Base-by-base conservation (phyloP, 1,140 invertebrate species). In the Macrobrachium nipponense region DNA sequence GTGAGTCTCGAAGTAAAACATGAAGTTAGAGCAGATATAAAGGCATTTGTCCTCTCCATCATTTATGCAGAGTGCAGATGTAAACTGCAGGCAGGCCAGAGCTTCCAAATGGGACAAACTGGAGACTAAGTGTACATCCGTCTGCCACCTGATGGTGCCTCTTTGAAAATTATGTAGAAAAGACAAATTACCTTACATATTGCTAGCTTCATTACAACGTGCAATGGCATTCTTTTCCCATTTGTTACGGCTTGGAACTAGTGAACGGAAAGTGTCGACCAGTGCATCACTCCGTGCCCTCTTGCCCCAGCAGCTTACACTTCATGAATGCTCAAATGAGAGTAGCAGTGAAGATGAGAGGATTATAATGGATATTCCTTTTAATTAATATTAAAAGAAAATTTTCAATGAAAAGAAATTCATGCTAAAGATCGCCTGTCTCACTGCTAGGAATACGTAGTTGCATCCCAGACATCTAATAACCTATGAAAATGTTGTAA, bases 11-110 rank as follows among this genome's bases (percentile, higher is more conserved):
- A 61, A n/a, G 59, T 62, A 36, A 0, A 79, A 59, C n/a, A 79
- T 17, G 2, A 62, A 17, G n/a, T n/a, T n/a, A n/a, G n/a, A n/a
- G n/a, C n/a, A n/a, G n/a, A n/a, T n/a, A n/a, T n/a, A n/a, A n/a
- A 59, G 59, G n/a, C n/a, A n/a, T n/a, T n/a, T n/a, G n/a, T n/a
- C n/a, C n/a, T n/a, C n/a, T n/a, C n/a, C 77, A n/a, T 11, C 0
- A 5, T 79, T 44, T 79, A 79, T 79, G 77, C 18, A 79, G 60
- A 79, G 77, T 79, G 77, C 27, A 62, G 27, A 18, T 61, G n/a
- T n/a, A n/a, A n/a, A n/a, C n/a, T n/a, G n/a, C n/a, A n/a, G n/a
- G n/a, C n/a, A 36, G 51, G 59, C 51, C 51, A 79, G 59, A 23
- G 5, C n/a, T n/a, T 79, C 59, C 77, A 79, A 79, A 44, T 5